Base-by-base conservation (phyloP, 2,797 vertebrate genomes). In the Dendrocincla tyrannina region DNA sequence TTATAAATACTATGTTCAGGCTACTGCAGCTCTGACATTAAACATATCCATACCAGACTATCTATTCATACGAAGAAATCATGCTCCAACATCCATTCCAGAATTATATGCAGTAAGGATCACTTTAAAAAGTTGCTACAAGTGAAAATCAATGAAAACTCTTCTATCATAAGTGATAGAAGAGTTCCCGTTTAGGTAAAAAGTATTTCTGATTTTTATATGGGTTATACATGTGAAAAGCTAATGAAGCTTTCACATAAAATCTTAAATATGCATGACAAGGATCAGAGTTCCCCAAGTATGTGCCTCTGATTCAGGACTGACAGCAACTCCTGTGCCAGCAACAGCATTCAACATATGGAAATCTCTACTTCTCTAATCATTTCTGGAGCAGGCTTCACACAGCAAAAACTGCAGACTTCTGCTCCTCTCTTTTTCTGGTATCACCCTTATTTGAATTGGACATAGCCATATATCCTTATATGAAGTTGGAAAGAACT, bases 191-290 rank as follows among this genome's bases (percentile, higher is more conserved):
- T 56, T 88, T 28, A 53, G 15, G 19, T 25, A 32, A 69, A 23
- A 44, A 70, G 3, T 1, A 74, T 9, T 77, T 5, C 14, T 13
- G 1, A 23, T n/a, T 70, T 91, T 79, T 85, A 41, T 58, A 44
- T 0, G 1, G 11, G 30, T 69, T 69, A 44, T 2, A 0, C 6
- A 20, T 14, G 12, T 46, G 49, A 73, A 81, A 50, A 12, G 39
- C 8, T 47, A n/a, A 28, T 1, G 7, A 62, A 78, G 12, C 11
- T 82, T 24, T 73, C 42, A n/a, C 18, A 12, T 25, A 30, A 70
- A 20, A 1, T 7, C 20, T 68, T 69, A 41, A 49, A 60, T 2
- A 3, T 1, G 20, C 17, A 5, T 3, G 8, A 64, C 0, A 0
- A 84, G 11, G 46, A 66, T 73, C 24, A 37, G 52, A 27, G 25